Percentiles rank a stretch among this genome's conserved stretches.
These are phyloP conservation scores for Parazoanthus swiftii DNA, from an alignment of 92 coral and sea anemone genomes.

Conservation along the genomic window DNA sequence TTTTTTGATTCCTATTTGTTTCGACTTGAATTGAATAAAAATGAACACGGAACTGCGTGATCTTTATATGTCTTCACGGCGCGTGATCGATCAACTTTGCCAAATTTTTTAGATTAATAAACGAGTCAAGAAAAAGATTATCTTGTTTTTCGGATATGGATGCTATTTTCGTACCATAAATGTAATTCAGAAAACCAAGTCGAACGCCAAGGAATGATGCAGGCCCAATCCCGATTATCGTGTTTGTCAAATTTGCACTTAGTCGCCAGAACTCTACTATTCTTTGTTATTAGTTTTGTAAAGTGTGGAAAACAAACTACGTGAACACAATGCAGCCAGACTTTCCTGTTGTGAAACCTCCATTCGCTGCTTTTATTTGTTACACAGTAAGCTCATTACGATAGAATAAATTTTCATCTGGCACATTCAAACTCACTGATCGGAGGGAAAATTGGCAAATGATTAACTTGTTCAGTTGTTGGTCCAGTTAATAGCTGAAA, in stretches of 20 bases:
- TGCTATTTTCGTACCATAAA: not conserved
- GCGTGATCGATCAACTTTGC: not conserved
- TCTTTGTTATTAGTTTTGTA: not conserved
- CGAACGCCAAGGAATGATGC: not conserved
- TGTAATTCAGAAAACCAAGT: not conserved
- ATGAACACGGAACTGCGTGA: not conserved
- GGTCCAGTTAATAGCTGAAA: too few relatives aligned
- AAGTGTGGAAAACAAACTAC: not conserved
- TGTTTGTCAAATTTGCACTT: conserved; percentile 1
- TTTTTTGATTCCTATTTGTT: not conserved
- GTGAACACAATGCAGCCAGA: not conserved
- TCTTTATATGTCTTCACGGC: not conserved
- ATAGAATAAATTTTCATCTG: not conserved
- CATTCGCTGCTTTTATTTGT: not conserved
- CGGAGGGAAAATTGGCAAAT: too few relatives aligned
- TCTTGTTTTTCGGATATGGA: not conserved
- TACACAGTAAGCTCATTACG: not conserved
- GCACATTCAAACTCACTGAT: too few relatives aligned
- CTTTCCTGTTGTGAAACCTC: not conserved
- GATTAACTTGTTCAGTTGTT: too few relatives aligned
- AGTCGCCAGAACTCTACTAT: not conserved
- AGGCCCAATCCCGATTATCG: not conserved
- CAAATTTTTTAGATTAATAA: not conserved
- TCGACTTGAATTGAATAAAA: not conserved
- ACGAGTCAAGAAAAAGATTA: not conserved